These are phyloP conservation scores for Urocitellus parryii DNA, from an alignment of 2,113 vertebrate species.

Conservation along the genomic window DNA sequence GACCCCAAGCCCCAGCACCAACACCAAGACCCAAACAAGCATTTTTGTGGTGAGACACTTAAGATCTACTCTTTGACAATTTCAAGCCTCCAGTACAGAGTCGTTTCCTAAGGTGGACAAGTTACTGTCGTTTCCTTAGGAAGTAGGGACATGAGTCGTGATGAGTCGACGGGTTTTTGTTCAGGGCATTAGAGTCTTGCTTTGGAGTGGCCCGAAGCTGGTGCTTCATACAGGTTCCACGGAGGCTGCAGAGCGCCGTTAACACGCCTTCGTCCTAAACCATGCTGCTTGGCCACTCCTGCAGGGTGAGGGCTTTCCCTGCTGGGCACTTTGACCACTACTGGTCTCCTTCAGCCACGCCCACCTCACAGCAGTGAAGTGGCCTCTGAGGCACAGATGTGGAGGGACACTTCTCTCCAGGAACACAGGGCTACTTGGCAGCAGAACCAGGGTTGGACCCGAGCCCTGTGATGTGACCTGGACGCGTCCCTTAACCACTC, in stretches of 20 bases:
- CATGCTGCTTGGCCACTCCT: background rate
- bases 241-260: rapidly evolving
- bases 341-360: background rate
- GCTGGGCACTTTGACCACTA: background rate
- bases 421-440: background rate
- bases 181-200: background rate
- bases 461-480: background rate
- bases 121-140: background rate
- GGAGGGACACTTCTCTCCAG: background rate
- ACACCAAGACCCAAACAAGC: background rate
- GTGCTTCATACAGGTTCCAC: background rate
- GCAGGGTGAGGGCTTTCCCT: too few relatives aligned
- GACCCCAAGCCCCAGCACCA: too few relatives aligned
- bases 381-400: background rate
- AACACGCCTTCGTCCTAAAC: rapidly evolving
- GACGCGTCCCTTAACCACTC: background rate
- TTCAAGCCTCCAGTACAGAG: background rate
- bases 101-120: background rate
- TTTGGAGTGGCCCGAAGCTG: background rate
- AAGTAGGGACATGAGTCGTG: too few relatives aligned
- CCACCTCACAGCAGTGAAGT: background rate
- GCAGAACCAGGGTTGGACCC: background rate
- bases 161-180: background rate
- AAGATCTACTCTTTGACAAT: background rate
- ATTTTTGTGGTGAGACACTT: background rate